These are phyloP conservation scores for Porites rus DNA, from an alignment of 92 coral and sea anemone species.

Conservation along the genomic window DNA sequence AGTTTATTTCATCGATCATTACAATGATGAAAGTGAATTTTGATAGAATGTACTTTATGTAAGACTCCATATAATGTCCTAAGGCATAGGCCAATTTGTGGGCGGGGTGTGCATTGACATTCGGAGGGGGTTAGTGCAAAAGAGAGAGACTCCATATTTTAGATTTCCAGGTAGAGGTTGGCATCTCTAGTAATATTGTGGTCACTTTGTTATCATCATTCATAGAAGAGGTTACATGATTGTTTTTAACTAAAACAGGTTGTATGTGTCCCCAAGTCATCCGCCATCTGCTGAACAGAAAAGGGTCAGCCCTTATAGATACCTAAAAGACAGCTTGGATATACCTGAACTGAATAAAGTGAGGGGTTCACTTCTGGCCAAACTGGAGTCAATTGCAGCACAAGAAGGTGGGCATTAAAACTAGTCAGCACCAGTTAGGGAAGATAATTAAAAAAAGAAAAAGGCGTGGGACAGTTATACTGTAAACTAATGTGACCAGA, in stretches of 20 bases:
- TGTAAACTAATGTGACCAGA: no score
- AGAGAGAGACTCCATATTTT: no score
- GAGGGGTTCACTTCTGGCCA: slow-evolving; percentile 89
- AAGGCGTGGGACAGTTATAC: no score
- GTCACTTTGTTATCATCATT: neutral
- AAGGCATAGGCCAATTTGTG: no score
- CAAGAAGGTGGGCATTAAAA: slow-evolving; percentile 79
- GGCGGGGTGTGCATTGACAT: no score
- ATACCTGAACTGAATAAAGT: slow-evolving; percentile 82
- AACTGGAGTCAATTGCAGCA: slow-evolving; percentile 89
- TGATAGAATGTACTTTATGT: no score
- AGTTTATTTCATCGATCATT: no score
- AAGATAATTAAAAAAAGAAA: no score
- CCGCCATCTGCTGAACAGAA: slow-evolving; percentile 93
- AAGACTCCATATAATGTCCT: no score
- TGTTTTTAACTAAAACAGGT: slow-evolving; percentile 45
- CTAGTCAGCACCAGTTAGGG: neutral
- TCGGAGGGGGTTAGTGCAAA: no score
- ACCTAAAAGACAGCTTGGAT: slow-evolving; percentile 81
- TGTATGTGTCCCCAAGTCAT: slow-evolving; percentile 80
- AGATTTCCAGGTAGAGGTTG: neutral
- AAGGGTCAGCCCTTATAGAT: slow-evolving; percentile 78
- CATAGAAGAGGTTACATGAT: neutral
- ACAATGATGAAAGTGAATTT: no score
- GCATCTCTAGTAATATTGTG: neutral